Base-by-base conservation (phyloP, 2,113 vertebrate genomes). In the Osmerus eperlanus region DNA sequence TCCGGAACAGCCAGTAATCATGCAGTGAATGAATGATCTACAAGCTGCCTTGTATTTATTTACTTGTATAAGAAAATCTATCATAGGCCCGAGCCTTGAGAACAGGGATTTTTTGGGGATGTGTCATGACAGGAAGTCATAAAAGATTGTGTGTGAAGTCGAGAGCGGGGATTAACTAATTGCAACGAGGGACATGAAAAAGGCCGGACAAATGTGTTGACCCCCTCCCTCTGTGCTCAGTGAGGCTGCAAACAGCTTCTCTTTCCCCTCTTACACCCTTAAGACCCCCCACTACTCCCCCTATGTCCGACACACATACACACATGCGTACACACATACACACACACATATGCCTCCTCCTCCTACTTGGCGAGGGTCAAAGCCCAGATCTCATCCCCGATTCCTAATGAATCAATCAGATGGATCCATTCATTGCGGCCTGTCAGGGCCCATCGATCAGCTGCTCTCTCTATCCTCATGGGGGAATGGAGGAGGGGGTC, bases 401-500 rank as follows among this genome's bases (percentile, higher is more conserved):
- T 73, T 68, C 71, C 82, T 85, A 87, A 90, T 90, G 84, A 90
- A 88, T 89, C 87, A 87, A 86, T 88, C 83, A 83, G 86, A 82
- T 77, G 84, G 76, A 85, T 85, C 86, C 84, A 83, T 88, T 85
- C 79, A 83, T 88, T 83, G 85, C 67, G 68, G 51, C 78, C 88
- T 88, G 89, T 89, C 91, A 89, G 79, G 78, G 18, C 67, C 77
- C 75, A 90, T 90, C 73, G 85, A 90, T 90, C 89, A 88, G 84
- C 76, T 73, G 62, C 36, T 32, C 19, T 58, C 15, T 29, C 47
- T 67, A 21, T 21, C 18, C 61, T 68, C 60, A 54, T 77, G 69
- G 77, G 56, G 56, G n/a, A 59, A 1, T 23, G 56, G 29, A 71
- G 54, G 64, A 74, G 70, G 74, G 12, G 70, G 13, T 15, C 18